phyloP scores from a whole-genome alignment of 2,888 invertebrate species.

The Blomia tropicalis region DNA sequence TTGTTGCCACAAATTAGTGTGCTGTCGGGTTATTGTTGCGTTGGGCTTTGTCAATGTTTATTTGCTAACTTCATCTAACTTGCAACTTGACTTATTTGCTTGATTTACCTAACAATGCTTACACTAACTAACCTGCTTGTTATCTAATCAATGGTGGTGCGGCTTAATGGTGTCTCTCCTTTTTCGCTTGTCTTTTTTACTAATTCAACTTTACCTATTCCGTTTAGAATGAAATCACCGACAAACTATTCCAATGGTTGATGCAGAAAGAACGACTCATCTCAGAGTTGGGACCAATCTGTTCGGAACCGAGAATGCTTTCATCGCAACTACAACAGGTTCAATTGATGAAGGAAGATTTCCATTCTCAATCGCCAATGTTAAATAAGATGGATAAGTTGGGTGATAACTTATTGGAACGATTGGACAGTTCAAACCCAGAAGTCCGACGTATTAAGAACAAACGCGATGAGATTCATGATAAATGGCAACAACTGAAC shows the following conservation, averaged over 20 bases:
- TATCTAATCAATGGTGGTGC: neutral
- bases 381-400: constrained; percentile 66
- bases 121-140: neutral
- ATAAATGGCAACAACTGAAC: constrained; percentile 62
- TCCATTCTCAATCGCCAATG: constrained; percentile 77
- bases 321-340: constrained; percentile 84
- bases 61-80: neutral
- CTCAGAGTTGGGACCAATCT: constrained; percentile 82
- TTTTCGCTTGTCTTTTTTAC: no score
- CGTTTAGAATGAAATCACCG: neutral
- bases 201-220: neutral
- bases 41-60: neutral
- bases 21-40: neutral
- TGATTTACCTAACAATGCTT: neutral
- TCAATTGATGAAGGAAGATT: constrained; percentile 64
- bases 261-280: constrained; percentile 87
- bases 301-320: constrained; percentile 85
- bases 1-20: neutral
- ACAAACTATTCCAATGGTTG: constrained; percentile 47
- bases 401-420: constrained; percentile 54
- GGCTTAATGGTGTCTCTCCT: no score
- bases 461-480: constrained; percentile 53
- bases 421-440: constrained; percentile 42
- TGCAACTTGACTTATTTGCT: neutral
- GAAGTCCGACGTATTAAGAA: constrained; percentile 51